Conservation (phyloP, 1,140 invertebrate species). For the Habropoda laboriosa region DNA sequence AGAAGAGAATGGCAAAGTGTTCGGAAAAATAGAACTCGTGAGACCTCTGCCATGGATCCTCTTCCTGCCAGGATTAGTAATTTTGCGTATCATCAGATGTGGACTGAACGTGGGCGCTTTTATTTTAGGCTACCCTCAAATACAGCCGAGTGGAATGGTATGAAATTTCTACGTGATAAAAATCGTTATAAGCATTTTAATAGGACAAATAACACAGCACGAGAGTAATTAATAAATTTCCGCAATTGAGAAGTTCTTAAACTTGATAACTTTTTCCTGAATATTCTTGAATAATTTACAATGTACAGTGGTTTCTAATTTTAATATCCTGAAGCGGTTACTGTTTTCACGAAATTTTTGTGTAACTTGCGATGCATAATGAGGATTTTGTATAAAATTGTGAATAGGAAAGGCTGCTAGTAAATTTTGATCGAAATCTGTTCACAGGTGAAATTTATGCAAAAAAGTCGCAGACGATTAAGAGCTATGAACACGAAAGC, state of each 20-base stretch:
- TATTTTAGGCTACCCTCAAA: constrained; percentile 78
- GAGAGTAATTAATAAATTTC: too few relatives aligned
- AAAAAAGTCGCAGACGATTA: constrained; percentile 80
- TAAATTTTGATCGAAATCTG: too few relatives aligned
- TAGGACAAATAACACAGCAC: too few relatives aligned
- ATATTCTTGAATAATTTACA: too few relatives aligned
- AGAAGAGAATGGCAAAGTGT: constrained; percentile 79
- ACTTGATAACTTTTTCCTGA: too few relatives aligned
- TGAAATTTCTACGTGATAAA: background rate
- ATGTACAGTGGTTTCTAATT: too few relatives aligned
- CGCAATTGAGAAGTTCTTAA: too few relatives aligned
- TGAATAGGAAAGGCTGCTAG: too few relatives aligned
- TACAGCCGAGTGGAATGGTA: constrained; percentile 82
- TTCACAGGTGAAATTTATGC: constrained; percentile 80
- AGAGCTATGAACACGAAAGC: constrained; percentile 77
- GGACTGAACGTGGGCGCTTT: constrained; percentile 78
- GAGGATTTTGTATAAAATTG: too few relatives aligned
- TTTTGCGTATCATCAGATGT: constrained; percentile 78
- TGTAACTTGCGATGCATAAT: too few relatives aligned
- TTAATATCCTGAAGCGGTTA: too few relatives aligned
- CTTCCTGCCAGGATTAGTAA: constrained; percentile 81
- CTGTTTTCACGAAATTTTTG: too few relatives aligned
- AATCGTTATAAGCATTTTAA: background rate
- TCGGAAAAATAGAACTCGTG: constrained; percentile 76
- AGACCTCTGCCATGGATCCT: constrained; percentile 84